Evolutionary conservation across 2,113 vertebrate species (phyloP).

Genomic region (Trochalopteron elliotii): DNA sequence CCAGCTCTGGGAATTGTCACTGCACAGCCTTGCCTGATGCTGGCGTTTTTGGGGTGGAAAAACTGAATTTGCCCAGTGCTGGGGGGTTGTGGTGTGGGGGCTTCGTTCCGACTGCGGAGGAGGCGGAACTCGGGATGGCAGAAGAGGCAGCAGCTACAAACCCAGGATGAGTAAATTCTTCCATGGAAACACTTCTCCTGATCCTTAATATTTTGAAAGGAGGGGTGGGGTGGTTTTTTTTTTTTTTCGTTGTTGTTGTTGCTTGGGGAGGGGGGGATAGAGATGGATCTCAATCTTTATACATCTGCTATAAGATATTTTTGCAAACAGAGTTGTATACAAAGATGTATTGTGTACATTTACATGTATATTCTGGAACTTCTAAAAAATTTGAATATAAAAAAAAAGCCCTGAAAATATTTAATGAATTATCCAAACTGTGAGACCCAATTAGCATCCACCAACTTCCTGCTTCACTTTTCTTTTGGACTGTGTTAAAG

Average conservation of each 20-base stretch:
- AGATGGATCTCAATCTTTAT: slow-evolving; percentile 60
- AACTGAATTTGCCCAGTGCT: background rate
- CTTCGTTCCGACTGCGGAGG: background rate
- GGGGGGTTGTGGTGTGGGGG: background rate
- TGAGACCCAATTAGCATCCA: slow-evolving; percentile 40
- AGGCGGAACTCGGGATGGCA: background rate
- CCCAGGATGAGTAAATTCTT: slow-evolving; percentile 21
- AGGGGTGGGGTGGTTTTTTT: background rate
- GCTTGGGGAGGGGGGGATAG: background rate
- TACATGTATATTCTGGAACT: slow-evolving; percentile 73
- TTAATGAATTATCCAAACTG: slow-evolving; percentile 60
- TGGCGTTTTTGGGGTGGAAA: accelerated
- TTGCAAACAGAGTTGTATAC: slow-evolving; percentile 76
- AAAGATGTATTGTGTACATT: slow-evolving; percentile 71
- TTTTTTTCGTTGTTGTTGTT: background rate
- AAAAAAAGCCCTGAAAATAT: slow-evolving; percentile 30
- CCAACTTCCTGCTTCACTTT: slow-evolving; percentile 51
- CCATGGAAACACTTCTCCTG: slow-evolving; percentile 16
- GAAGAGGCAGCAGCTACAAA: background rate
- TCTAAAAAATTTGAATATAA: slow-evolving; percentile 65
- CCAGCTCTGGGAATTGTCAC: accelerated
- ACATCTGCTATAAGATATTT: slow-evolving; percentile 71
- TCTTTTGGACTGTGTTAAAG: slow-evolving; percentile 49
- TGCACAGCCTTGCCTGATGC: accelerated
- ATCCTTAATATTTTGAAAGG: slow-evolving; percentile 1